phyloP scores from a whole-genome alignment of 2,888 invertebrate species.

The Parascotia fuliginaria region DNA sequence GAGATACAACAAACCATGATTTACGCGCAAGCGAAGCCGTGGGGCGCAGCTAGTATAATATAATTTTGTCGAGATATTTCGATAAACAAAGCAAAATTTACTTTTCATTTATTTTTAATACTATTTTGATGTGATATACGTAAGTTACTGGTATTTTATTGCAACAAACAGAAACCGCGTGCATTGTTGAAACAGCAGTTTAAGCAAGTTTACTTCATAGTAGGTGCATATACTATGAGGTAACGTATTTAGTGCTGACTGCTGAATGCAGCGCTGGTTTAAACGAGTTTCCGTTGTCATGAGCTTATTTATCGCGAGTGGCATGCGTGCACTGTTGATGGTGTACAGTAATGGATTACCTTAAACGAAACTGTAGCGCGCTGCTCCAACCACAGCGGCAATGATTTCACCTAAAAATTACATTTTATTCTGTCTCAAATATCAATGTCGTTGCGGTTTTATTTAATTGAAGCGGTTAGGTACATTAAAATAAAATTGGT shows the following conservation, averaged over 20 bases:
- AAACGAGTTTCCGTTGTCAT: conserved; percentile 31
- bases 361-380: conserved; percentile 55
- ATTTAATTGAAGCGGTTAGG: conserved; percentile 13
- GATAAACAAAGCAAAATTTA: conserved; percentile 35
- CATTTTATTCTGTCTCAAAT: conserved; percentile 34
- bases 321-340: conserved; percentile 39
- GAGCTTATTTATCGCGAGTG: conserved; percentile 36
- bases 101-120: not conserved
- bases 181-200: not conserved
- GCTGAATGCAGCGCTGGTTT: conserved; percentile 24
- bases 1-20: too few species aligned
- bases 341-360: conserved; percentile 53
- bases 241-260: not conserved
- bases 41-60: too few species aligned
- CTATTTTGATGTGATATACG: not conserved
- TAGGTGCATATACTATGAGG: not conserved
- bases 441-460: not conserved
- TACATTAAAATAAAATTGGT: not conserved
- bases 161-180: conserved; percentile 1
- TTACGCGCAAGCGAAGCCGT: too few species aligned
- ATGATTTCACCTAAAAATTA: conserved; percentile 51
- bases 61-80: too few species aligned
- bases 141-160: not conserved
- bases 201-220: not conserved
- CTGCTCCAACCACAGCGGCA: conserved; percentile 50